These are phyloP conservation scores for Nettapus auritus DNA, from an alignment of 2,113 vertebrate genomes.

Conservation along the genomic window DNA sequence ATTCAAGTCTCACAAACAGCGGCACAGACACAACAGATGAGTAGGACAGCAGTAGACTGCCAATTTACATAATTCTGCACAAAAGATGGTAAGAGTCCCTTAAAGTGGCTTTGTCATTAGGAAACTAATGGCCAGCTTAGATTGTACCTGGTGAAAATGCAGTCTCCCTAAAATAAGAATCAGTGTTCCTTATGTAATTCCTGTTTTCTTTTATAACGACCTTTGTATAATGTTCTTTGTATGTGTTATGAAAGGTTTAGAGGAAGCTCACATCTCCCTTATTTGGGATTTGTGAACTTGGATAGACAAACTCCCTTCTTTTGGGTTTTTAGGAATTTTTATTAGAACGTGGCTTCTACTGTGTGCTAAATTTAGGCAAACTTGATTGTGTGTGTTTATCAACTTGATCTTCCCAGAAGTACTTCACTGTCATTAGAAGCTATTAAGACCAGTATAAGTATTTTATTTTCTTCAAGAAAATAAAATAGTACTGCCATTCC, in stretches of 20 bases:
- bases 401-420: background rate
- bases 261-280: background rate
- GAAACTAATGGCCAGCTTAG: background rate
- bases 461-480: background rate
- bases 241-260: background rate
- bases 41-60: background rate
- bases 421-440: background rate
- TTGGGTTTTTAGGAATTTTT: background rate
- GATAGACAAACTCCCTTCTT: background rate
- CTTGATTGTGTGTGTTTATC: background rate
- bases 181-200: background rate
- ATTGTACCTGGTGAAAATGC: background rate
- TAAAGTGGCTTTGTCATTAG: background rate
- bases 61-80: background rate
- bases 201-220: background rate
- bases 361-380: background rate
- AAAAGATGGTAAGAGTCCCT: background rate
- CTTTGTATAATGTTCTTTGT: background rate
- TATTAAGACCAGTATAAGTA: background rate
- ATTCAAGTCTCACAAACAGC: background rate
- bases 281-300: background rate
- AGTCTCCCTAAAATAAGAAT: background rate
- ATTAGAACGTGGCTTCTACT: background rate
- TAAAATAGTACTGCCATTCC: background rate
- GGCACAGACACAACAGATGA: rapidly evolving